Evolutionary conservation across 1,140 invertebrate genomes (phyloP), one percentile per base, ranked within the genome.

Genomic region (Cotesia typhae): DNA sequence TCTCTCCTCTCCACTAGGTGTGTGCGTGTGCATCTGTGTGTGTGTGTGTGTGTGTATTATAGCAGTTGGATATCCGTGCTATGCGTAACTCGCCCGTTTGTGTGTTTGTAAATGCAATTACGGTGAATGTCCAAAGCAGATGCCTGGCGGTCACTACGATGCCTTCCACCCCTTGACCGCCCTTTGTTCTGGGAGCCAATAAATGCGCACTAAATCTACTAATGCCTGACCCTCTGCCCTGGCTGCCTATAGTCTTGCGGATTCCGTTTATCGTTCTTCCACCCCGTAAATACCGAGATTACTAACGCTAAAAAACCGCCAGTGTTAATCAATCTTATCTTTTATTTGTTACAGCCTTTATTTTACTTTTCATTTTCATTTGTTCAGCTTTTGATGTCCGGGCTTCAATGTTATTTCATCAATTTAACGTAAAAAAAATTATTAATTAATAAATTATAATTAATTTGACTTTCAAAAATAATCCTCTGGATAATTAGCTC

Each of bases 91-190:
- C 70, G 38, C 71, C 61, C 72, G 75, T 74, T 76, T 72, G 72
- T 72, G 41, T 47, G 74, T 75, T 75, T 73, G 80, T 77, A 82
- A 83, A 82, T 80, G 82, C 81, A 83, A 83, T 83, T 82, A 83
- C 78, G 80, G 75, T 72, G 79, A 82, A 82, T 81, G 82, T 84
- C 82, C 81, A 77, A 79, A 80, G 78, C 82, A 84, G 82, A 82
- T 82, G 81, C 78, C 80, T 78, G 76, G 76, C 78, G 82, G 82
- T 81, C 78, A 82, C 76, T 81, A 72, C 76, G 78, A 75, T 75
- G 71, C 74, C 57, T 75, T 71, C 52, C 74, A 73, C 74, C 71
- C 71, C 65, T 73, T 75, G 78, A 77, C 77, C 76, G 78, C 76
- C 76, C 79, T 80, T 82, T 82, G 80, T 82, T 71, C 73, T 77